Conservation (phyloP, 2,113 vertebrate genomes). For the Zosterops japonicus region DNA sequence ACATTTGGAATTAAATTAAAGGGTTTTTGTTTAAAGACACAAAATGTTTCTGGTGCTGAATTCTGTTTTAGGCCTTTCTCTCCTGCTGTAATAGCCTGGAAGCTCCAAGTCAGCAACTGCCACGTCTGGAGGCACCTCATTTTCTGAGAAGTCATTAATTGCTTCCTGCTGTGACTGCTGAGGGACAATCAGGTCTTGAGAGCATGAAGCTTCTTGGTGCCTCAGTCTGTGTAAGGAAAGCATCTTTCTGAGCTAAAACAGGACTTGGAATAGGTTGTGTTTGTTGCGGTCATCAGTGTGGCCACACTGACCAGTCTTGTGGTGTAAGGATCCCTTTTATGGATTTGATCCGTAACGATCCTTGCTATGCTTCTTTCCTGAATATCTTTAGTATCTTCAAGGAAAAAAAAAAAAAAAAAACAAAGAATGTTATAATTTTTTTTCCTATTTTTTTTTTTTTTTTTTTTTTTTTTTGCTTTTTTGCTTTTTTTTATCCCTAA, state of each 20-base stretch:
- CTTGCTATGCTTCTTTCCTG: not conserved
- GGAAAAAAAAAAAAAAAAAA: not conserved
- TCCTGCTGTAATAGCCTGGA: not conserved
- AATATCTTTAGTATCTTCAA: not conserved
- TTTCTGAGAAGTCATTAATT: slow-evolving; percentile 31
- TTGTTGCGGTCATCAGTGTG: not conserved
- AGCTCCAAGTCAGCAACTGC: not conserved
- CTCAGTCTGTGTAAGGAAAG: not conserved
- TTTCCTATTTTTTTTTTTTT: not conserved
- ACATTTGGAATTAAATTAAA: slow-evolving; percentile 9
- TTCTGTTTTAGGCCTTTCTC: not conserved
- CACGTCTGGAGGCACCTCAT: not conserved
- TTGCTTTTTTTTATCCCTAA: not conserved
- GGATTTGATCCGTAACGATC: not conserved
- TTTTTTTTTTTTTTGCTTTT: not conserved
- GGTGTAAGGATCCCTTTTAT: not conserved
- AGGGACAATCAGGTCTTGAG: not conserved
- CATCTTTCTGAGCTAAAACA: not conserved
- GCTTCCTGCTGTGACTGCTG: not conserved
- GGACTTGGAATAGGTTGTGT: not conserved
- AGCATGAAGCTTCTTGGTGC: not conserved
- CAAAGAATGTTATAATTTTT: not conserved
- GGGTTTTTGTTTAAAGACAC: not conserved
- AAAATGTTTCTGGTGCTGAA: not conserved
- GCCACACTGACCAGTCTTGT: not conserved